A percentile compares a stretch with the other conserved stretches of the same genome.
phyloP scores from a whole-genome alignment of 2,888 invertebrate genomes.

The Dysmachus trigonus region DNA sequence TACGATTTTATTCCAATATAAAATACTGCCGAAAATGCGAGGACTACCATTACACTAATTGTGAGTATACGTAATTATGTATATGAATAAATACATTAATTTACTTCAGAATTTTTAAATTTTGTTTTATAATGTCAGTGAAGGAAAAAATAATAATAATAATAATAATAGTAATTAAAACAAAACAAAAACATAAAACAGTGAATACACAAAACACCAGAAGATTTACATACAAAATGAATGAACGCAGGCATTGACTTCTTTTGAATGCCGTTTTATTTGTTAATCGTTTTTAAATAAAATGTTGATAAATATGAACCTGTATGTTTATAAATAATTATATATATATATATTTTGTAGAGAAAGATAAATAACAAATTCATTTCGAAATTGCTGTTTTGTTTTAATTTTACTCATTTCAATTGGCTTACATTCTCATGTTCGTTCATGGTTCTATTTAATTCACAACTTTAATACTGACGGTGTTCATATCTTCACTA shows the following conservation, averaged over 20 bases:
- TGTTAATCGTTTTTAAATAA: slow-evolving; percentile 36
- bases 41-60: not conserved
- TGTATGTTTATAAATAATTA: slow-evolving; percentile 39
- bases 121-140: not conserved
- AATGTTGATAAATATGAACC: slow-evolving; percentile 32
- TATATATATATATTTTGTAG: slow-evolving; percentile 37
- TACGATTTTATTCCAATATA: not conserved
- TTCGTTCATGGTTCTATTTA: not conserved
- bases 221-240: slow-evolving; percentile 18
- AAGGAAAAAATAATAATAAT: not conserved
- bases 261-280: slow-evolving; percentile 33
- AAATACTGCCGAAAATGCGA: slow-evolving; percentile 16
- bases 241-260: slow-evolving; percentile 6
- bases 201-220: slow-evolving; percentile 22
- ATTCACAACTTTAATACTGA: not conserved
- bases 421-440: not conserved
- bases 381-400: slow-evolving; percentile 23
- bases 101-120: not conserved
- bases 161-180: not conserved
- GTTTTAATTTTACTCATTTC: not conserved
- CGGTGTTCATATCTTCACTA: not conserved
- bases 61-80: not conserved
- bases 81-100: not conserved
- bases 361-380: slow-evolving; percentile 37
- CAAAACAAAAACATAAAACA: slow-evolving; percentile 17